These are phyloP conservation scores for Leucoptera coffeella DNA, from an alignment of 2,888 invertebrate species.

Conservation along the genomic window DNA sequence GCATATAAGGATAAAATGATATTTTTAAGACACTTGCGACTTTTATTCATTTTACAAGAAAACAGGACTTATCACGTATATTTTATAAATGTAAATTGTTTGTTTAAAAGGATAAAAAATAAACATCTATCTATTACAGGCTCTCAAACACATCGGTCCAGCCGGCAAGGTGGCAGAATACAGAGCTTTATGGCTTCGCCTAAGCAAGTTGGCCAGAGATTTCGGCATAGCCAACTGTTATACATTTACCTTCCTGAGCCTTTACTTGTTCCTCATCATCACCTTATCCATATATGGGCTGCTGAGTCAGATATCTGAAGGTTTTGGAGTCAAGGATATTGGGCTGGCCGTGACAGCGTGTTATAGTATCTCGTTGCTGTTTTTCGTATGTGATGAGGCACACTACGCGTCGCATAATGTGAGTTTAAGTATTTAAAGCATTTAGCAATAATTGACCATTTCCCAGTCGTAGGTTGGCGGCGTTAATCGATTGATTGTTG, in stretches of 20 bases:
- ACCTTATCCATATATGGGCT: slow-evolving; percentile 70
- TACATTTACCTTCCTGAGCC: slow-evolving; percentile 60
- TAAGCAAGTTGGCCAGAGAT: slow-evolving; percentile 61
- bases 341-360: slow-evolving; percentile 62
- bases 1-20: too few relatives aligned
- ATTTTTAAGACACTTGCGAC: too few relatives aligned
- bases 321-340: slow-evolving; percentile 66
- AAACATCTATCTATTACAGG: slow-evolving; percentile 26
- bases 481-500: too few relatives aligned
- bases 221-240: slow-evolving; percentile 64
- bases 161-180: slow-evolving; percentile 65
- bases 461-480: too few relatives aligned
- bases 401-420: slow-evolving; percentile 69
- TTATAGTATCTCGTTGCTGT: slow-evolving; percentile 60
- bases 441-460: too few relatives aligned
- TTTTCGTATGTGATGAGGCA: slow-evolving; percentile 68
- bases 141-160: slow-evolving; percentile 62
- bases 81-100: not conserved
- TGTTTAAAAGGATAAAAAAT: not conserved
- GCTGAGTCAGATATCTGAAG: slow-evolving; percentile 66
- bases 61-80: too few relatives aligned
- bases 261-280: slow-evolving; percentile 66
- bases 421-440: too few relatives aligned
- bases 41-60: too few relatives aligned
- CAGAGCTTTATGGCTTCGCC: slow-evolving; percentile 62